Conservation (phyloP, 2,888 invertebrate genomes). For the Xylocampa areola region DNA sequence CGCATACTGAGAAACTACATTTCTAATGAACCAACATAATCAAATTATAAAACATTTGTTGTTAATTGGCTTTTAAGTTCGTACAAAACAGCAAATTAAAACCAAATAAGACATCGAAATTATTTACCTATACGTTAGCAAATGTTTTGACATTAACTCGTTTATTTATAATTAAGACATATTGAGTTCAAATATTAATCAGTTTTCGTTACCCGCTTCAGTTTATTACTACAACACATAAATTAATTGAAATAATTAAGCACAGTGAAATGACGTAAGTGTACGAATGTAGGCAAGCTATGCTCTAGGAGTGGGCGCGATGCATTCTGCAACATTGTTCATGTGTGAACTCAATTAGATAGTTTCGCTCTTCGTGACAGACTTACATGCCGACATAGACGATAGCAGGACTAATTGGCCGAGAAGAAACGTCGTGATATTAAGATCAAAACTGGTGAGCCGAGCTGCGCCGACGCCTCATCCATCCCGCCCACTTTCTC, state of each 20-base stretch:
- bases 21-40: too few relatives aligned
- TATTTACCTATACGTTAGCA: neutral
- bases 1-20: too few relatives aligned
- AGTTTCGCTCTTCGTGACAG: slow-evolving; percentile 72
- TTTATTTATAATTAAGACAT: neutral
- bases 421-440: slow-evolving; percentile 57
- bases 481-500: slow-evolving; percentile 67
- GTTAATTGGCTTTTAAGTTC: too few relatives aligned
- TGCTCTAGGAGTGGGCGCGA: slow-evolving; percentile 59
- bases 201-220: slow-evolving; percentile 18
- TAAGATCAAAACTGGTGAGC: slow-evolving; percentile 19
- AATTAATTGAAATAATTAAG: slow-evolving; percentile 39
- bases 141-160: slow-evolving; percentile 1
- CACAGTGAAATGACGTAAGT: slow-evolving; percentile 44
- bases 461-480: slow-evolving; percentile 44
- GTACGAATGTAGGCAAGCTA: slow-evolving; percentile 40
- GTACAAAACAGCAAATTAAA: too few relatives aligned
- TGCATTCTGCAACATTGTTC: slow-evolving; percentile 76
- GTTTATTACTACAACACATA: slow-evolving; percentile 23
- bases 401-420: slow-evolving; percentile 69
- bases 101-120: neutral
- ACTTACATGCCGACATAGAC: slow-evolving; percentile 66
- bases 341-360: slow-evolving; percentile 82
- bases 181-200: slow-evolving; percentile 17
- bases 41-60: too few relatives aligned